phyloP scores from a whole-genome alignment of 2,113 vertebrate species.

The Myotis davidii region DNA sequence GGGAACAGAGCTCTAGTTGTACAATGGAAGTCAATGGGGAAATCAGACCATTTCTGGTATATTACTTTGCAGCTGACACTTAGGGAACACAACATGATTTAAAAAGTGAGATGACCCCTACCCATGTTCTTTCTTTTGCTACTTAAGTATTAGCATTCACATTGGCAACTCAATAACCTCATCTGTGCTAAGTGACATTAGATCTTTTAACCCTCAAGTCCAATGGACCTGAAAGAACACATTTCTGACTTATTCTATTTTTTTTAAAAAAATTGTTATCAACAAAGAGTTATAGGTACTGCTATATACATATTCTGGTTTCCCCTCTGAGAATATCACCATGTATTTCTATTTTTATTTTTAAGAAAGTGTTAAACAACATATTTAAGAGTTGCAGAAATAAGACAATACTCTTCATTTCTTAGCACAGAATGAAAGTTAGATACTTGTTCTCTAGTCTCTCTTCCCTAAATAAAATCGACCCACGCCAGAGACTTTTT shows the following conservation, averaged over 20 bases:
- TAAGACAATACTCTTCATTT: constrained; percentile 15
- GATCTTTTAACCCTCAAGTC: constrained; percentile 36
- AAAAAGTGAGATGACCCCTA: constrained; percentile 6
- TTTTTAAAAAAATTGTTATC: not conserved
- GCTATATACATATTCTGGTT: constrained; percentile 12
- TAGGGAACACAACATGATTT: not conserved
- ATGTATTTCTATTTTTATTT: constrained; percentile 6
- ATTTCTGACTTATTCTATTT: not conserved
- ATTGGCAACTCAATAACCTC: constrained; percentile 6
- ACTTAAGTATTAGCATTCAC: constrained; percentile 36
- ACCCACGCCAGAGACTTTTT: not conserved
- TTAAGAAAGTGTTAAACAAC: constrained; percentile 26
- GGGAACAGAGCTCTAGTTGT: constrained; percentile 30
- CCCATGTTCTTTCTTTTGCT: not conserved
- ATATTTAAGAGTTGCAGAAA: constrained; percentile 10
- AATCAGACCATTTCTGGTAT: constrained; percentile 58
- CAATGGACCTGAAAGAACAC: constrained; percentile 40
- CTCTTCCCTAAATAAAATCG: constrained; percentile 41
- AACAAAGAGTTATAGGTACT: not conserved
- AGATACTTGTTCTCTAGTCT: constrained; percentile 16
- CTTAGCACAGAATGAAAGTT: constrained; percentile 24
- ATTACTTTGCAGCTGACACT: constrained; percentile 54
- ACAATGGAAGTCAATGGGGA: constrained; percentile 49
- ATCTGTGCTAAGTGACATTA: constrained; percentile 18
- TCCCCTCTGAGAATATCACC: constrained; percentile 9